Conservation (phyloP, 2,113 vertebrate genomes). For the Boleophthalmus pectinirostris region DNA sequence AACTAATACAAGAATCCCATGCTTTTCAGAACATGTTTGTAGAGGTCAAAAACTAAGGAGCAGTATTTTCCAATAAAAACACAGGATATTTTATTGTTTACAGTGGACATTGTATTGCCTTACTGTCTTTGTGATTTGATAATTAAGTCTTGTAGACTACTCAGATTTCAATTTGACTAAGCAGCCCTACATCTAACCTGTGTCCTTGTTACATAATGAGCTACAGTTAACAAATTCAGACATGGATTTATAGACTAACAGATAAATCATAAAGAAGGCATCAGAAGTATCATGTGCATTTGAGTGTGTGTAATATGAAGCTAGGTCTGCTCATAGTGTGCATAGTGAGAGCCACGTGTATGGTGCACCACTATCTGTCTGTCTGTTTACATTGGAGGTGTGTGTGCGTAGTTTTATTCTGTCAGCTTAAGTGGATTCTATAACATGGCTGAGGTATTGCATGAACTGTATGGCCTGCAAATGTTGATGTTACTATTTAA, state of each 20-base stretch:
- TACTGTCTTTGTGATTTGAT: too few relatives aligned
- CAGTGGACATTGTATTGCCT: too few relatives aligned
- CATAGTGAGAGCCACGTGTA: background rate
- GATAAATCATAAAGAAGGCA: background rate
- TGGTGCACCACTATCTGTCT: background rate
- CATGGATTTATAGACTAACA: background rate
- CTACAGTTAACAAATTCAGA: background rate
- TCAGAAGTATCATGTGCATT: background rate
- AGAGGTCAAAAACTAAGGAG: too few relatives aligned
- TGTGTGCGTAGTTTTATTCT: background rate
- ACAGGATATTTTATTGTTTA: too few relatives aligned
- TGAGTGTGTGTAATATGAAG: background rate
- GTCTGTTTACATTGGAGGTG: slow-evolving; percentile 1
- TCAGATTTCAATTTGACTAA: too few relatives aligned
- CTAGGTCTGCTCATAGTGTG: background rate
- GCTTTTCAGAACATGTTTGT: too few relatives aligned
- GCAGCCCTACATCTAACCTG: too few relatives aligned
- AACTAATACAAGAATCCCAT: too few relatives aligned
- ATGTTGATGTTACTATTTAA: background rate
- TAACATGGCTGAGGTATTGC: slow-evolving; percentile 6
- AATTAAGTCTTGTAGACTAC: too few relatives aligned
- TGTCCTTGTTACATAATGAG: background rate
- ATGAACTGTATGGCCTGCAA: background rate
- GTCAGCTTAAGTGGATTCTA: background rate
- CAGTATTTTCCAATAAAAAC: too few relatives aligned